Evolutionary conservation across 2,113 vertebrate species (phyloP).

Genomic region (Amazona vittata): DNA sequence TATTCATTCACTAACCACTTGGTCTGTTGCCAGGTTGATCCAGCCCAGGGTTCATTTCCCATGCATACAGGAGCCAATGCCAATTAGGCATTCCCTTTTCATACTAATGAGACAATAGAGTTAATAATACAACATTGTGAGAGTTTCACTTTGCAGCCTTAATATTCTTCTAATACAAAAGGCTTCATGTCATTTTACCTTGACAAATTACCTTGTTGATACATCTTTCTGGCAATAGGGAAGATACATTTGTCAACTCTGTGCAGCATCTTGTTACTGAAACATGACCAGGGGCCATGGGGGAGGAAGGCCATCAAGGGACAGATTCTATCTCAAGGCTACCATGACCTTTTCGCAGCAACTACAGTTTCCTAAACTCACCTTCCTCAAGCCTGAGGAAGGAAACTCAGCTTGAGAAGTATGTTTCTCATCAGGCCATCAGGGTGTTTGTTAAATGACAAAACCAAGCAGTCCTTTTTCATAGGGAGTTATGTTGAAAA

Average conservation of each 20-base stretch:
- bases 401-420: background rate
- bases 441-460: background rate
- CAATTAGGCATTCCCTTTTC: background rate
- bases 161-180: background rate
- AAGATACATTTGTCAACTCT: background rate
- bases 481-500: background rate
- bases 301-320: background rate
- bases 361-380: background rate
- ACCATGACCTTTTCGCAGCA: background rate
- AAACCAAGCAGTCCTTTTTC: conserved; percentile 3
- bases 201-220: background rate
- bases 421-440: background rate
- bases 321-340: background rate
- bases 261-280: background rate
- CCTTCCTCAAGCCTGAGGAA: background rate
- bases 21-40: background rate
- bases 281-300: accelerated
- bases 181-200: background rate
- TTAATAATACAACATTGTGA: background rate
- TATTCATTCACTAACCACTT: background rate
- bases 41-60: background rate
- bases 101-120: background rate
- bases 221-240: background rate
- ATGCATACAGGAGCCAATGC: background rate
- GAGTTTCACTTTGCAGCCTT: background rate